Evolutionary conservation across 1,140 invertebrate species (phyloP).

Genomic region (Bombus fervidus): DNA sequence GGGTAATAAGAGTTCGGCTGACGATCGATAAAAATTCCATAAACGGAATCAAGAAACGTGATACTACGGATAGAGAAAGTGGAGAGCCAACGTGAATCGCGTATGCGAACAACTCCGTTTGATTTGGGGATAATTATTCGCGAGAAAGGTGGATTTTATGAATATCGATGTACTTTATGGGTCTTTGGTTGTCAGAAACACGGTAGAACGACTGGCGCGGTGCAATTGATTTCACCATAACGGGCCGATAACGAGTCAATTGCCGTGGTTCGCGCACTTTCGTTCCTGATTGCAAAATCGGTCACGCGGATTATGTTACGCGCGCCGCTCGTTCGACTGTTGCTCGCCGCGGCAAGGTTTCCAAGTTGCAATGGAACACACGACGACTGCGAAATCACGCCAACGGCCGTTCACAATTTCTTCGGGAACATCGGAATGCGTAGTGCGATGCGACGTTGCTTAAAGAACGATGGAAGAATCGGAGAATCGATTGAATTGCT

Average conservation of each 20-base stretch:
- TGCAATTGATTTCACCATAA: constrained; percentile 34
- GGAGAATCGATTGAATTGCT: background rate
- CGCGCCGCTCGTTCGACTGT: background rate
- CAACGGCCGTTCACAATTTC: background rate
- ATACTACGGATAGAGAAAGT: background rate
- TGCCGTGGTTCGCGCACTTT: constrained; percentile 24
- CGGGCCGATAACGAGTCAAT: constrained; percentile 14
- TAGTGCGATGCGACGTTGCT: background rate
- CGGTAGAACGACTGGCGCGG: background rate
- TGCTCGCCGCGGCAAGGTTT: constrained; percentile 3
- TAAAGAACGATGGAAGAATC: background rate
- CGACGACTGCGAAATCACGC: constrained; percentile 13
- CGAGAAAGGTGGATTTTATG: background rate
- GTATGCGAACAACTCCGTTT: background rate
- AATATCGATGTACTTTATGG: constrained; percentile 17
- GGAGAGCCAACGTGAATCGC: background rate
- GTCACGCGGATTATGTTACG: constrained; percentile 37
- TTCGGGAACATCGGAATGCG: constrained; percentile 20
- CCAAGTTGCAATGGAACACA: background rate
- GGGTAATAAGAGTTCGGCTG: background rate
- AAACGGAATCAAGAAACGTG: background rate
- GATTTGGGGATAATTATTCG: background rate
- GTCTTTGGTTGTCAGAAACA: background rate
- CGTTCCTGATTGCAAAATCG: constrained; percentile 42
- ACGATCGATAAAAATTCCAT: background rate